phyloP scores from a whole-genome alignment of 2,113 vertebrate species.

The Petrocephalus microphthalmus region DNA sequence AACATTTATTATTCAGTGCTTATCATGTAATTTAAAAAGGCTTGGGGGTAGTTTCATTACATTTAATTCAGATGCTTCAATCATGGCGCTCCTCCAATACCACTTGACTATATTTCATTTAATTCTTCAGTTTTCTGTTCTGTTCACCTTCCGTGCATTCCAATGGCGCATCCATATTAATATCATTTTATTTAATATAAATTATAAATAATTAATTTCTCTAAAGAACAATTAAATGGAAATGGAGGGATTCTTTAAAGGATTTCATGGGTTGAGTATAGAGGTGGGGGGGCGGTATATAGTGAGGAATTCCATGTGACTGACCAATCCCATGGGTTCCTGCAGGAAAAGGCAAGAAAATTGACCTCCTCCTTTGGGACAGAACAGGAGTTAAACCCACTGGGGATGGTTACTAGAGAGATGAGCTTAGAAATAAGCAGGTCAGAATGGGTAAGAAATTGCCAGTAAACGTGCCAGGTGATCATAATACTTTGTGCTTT shows the following conservation, averaged over 20 bases:
- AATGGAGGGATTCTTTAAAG: not conserved
- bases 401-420: not conserved
- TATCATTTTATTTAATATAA: not conserved
- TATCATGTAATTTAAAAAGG: not conserved
- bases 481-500: not conserved
- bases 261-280: not conserved
- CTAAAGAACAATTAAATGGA: not conserved
- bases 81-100: not conserved
- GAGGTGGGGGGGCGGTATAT: not conserved
- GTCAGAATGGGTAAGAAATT: too few relatives aligned
- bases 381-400: not conserved
- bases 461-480: not conserved
- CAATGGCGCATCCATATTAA: not conserved
- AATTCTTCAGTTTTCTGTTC: not conserved
- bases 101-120: not conserved
- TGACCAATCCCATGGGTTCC: not conserved
- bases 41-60: not conserved
- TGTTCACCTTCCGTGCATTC: not conserved
- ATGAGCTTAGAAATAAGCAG: not conserved
- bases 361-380: not conserved
- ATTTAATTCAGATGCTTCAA: not conserved
- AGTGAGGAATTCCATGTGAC: not conserved
- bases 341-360: not conserved
- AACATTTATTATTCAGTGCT: slow-evolving; percentile 18
- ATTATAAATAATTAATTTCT: not conserved